Evolutionary conservation across 2,888 invertebrate genomes (phyloP).

Genomic region (Tachystola acroxantha): DNA sequence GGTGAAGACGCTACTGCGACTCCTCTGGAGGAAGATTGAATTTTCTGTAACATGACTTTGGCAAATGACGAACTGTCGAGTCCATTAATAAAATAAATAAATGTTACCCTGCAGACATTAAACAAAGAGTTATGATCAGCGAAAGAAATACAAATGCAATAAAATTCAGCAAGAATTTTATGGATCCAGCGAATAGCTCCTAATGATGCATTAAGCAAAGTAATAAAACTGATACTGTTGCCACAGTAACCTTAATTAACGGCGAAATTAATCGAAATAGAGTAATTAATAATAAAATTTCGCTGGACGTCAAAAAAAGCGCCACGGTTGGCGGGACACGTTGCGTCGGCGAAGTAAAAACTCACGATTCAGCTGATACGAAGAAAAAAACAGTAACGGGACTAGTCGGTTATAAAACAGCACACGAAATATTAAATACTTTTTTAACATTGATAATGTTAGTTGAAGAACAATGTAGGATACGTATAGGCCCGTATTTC

Average conservation of each 20-base stretch:
- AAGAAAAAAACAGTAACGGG: constrained; percentile 21
- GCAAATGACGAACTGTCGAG: too few species aligned
- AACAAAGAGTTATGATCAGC: too few species aligned
- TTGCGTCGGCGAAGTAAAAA: constrained; percentile 16
- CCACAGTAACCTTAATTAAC: constrained; percentile 12
- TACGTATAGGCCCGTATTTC: not conserved
- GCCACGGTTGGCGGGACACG: constrained; percentile 6
- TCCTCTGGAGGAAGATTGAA: too few species aligned
- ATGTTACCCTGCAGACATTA: too few species aligned
- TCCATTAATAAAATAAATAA: too few species aligned
- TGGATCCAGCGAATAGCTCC: not conserved
- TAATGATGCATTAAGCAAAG: not conserved
- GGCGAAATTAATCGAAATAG: constrained; percentile 13
- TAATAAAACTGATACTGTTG: not conserved
- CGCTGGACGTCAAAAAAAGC: constrained; percentile 7
- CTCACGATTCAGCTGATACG: constrained; percentile 16
- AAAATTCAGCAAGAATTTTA: not conserved
- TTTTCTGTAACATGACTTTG: too few species aligned
- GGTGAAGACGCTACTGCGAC: too few species aligned
- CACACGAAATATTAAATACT: constrained; percentile 24
- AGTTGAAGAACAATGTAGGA: not conserved
- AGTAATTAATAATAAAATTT: constrained; percentile 15
- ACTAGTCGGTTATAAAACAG: constrained; percentile 23
- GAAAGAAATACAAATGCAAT: too few species aligned
- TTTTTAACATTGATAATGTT: not conserved